Conservation (phyloP, 2,888 invertebrate genomes). For the Coenonympha arcania region DNA sequence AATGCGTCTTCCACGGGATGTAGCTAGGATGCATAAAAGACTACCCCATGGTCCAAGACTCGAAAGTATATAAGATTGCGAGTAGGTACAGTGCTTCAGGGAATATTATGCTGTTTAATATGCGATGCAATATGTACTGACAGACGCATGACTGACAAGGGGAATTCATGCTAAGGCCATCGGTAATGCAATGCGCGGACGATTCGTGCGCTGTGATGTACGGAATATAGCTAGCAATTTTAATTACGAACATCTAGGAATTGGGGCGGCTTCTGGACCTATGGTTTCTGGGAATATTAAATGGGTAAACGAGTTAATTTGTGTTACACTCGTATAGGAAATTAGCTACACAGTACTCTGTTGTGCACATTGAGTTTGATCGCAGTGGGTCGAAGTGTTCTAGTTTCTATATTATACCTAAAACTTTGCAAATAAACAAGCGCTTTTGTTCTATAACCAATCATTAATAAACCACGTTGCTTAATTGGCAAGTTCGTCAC, state of each 20-base stretch:
- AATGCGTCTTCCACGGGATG: constrained; percentile 20
- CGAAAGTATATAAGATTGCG: constrained; percentile 15
- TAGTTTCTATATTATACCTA: too few relatives aligned
- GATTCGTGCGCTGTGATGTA: constrained; percentile 16
- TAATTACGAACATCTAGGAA: constrained; percentile 7
- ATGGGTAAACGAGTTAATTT: neutral
- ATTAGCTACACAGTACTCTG: too few relatives aligned
- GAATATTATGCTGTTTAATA: constrained; percentile 29
- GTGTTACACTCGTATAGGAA: neutral
- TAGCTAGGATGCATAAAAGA: neutral
- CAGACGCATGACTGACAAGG: constrained; percentile 28
- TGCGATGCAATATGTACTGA: constrained; percentile 29
- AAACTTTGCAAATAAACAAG: too few relatives aligned
- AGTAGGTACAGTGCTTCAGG: constrained; percentile 27
- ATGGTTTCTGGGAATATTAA: constrained; percentile 6
- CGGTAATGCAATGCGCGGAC: constrained; percentile 26
- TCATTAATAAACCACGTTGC: too few relatives aligned
- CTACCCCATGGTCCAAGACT: constrained; percentile 13
- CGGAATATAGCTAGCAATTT: constrained; percentile 1
- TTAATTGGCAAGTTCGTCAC: too few relatives aligned
- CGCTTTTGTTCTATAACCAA: too few relatives aligned
- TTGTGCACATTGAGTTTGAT: neutral
- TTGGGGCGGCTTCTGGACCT: neutral
- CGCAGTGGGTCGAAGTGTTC: neutral
- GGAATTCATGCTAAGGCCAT: constrained; percentile 32